These are phyloP conservation scores for Amaurobius ferox DNA, from an alignment of 2,888 invertebrate species.

Conservation along the genomic window DNA sequence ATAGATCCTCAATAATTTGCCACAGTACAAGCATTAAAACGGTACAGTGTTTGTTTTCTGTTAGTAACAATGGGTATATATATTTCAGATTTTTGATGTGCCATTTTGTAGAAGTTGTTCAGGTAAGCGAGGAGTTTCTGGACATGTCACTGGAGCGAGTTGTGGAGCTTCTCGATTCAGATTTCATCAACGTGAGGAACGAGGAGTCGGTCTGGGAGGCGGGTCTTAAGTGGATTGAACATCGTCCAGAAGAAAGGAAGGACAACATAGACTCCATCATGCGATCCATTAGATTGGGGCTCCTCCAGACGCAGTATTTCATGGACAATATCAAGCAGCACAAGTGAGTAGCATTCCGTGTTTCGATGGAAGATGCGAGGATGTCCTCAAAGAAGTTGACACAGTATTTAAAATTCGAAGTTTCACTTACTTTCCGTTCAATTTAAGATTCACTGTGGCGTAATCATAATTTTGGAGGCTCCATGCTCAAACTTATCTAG, in stretches of 20 bases:
- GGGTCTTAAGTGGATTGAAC: constrained; percentile 90
- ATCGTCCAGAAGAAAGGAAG: constrained; percentile 85
- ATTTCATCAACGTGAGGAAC: constrained; percentile 90
- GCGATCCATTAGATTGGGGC: constrained; percentile 82
- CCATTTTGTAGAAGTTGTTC: constrained; percentile 85
- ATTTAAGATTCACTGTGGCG: too few relatives aligned
- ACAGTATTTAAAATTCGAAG: too few relatives aligned
- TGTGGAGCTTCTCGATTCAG: constrained; percentile 85
- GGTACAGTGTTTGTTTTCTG: too few relatives aligned
- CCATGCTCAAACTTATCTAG: too few relatives aligned
- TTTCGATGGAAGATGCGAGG: too few relatives aligned
- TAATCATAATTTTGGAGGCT: too few relatives aligned
- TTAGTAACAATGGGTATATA: too few relatives aligned
- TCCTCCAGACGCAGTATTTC: constrained; percentile 92
- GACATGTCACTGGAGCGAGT: constrained; percentile 85
- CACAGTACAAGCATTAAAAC: too few relatives aligned
- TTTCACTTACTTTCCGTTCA: too few relatives aligned
- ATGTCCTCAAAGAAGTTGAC: too few relatives aligned
- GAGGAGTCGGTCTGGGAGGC: constrained; percentile 93
- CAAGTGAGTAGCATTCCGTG: constrained; percentile 82
- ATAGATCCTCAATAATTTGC: too few relatives aligned
- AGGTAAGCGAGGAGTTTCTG: constrained; percentile 86
- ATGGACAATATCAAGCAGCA: constrained; percentile 92
- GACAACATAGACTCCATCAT: constrained; percentile 84
- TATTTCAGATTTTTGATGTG: constrained; percentile 82